These are phyloP conservation scores for Zoanthus sociatus DNA, from an alignment of 92 coral and sea anemone genomes.

Conservation along the genomic window DNA sequence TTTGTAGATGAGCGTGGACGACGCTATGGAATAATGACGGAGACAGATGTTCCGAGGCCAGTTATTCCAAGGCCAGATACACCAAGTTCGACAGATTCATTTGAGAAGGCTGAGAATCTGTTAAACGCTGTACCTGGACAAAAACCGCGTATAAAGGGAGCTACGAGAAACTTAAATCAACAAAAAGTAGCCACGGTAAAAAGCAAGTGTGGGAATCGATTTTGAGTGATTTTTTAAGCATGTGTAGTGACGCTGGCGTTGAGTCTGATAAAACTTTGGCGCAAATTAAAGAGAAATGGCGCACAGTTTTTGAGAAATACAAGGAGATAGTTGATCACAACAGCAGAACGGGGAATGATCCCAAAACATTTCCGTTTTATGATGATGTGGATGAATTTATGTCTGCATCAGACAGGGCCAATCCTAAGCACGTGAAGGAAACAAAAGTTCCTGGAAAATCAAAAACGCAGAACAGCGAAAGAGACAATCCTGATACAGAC, in stretches of 20 bases:
- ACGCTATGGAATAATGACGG: not conserved
- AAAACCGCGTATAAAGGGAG: slow-evolving; percentile 47
- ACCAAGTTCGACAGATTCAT: too few relatives aligned
- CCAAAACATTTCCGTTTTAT: slow-evolving; percentile 62
- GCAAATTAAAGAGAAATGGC: slow-evolving; percentile 63
- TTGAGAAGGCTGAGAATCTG: too few relatives aligned
- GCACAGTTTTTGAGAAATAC: slow-evolving; percentile 61
- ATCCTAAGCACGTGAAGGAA: slow-evolving; percentile 57
- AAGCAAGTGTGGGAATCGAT: not conserved
- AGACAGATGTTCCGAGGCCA: not conserved
- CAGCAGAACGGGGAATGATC: slow-evolving; percentile 64
- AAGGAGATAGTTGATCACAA: slow-evolving; percentile 60
- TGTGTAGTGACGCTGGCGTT: slow-evolving; percentile 55
- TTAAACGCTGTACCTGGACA: not conserved
- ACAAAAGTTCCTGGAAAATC: slow-evolving; percentile 27
- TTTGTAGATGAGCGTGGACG: not conserved
- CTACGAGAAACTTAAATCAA: slow-evolving; percentile 50
- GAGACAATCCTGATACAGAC: slow-evolving; percentile 3
- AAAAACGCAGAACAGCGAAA: slow-evolving; percentile 11
- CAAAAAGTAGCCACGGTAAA: slow-evolving; percentile 56
- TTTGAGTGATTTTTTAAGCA: slow-evolving; percentile 1
- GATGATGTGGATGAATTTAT: slow-evolving; percentile 61
- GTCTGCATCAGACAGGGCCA: slow-evolving; percentile 57
- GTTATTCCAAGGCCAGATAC: too few relatives aligned
- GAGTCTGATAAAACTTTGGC: slow-evolving; percentile 33